Conservation (phyloP, 2,797 vertebrate genomes). For the Neopelma chrysocephalum region DNA sequence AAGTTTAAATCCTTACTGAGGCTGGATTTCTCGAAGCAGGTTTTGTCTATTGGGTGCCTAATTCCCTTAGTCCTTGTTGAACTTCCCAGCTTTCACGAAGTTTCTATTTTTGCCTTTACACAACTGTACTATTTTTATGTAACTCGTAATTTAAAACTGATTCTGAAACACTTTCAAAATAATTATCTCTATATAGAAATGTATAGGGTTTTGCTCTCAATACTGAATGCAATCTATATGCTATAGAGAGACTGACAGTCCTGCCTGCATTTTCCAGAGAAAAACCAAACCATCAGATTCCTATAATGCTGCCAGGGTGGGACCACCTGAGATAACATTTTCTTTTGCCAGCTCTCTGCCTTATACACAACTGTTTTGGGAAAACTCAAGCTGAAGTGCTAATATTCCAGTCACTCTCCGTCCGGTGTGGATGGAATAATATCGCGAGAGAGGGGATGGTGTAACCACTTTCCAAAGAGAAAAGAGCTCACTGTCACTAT, state of each 20-base stretch:
- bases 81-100: not conserved
- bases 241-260: not conserved
- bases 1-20: not conserved
- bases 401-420: not conserved
- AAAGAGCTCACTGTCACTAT: not conserved
- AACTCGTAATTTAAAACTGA: not conserved
- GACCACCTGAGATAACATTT: not conserved
- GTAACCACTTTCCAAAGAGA: not conserved
- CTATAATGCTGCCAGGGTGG: not conserved
- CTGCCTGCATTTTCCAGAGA: not conserved
- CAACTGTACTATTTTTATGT: not conserved
- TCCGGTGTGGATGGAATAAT: not conserved
- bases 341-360: not conserved
- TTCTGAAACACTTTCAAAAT: not conserved
- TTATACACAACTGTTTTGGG: not conserved
- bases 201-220: not conserved
- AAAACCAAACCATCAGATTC: not conserved
- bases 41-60: not conserved
- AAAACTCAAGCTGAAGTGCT: not conserved
- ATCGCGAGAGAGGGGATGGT: not conserved
- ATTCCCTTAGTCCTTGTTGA: not conserved
- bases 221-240: not conserved
- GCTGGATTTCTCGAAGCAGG: not conserved
- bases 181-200: not conserved
- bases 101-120: conserved; percentile 6